A percentile compares a stretch with the other conserved stretches of the same genome.
Conservation (phyloP, 2,888 invertebrate species). For the Agelastica alni region DNA sequence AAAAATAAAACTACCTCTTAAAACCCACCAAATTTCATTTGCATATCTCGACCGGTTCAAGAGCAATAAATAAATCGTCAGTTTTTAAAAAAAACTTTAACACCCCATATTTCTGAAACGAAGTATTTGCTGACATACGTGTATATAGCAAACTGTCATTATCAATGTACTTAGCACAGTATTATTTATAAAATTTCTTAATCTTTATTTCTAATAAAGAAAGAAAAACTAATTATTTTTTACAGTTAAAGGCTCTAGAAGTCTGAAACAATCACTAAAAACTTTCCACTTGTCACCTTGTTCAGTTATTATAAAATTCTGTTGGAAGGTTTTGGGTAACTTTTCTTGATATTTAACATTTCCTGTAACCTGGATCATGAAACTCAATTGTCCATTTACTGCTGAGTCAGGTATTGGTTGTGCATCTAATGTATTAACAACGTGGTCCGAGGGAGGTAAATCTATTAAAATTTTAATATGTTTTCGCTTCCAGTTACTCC, state of each 20-base stretch:
- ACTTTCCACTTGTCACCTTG: slow-evolving; percentile 93
- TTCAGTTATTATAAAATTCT: slow-evolving; percentile 86
- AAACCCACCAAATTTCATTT: no score
- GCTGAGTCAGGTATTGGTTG: slow-evolving; percentile 78
- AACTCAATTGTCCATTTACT: slow-evolving; percentile 77
- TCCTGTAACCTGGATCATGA: slow-evolving; percentile 83
- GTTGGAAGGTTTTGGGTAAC: slow-evolving; percentile 72
- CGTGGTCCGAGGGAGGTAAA: slow-evolving; percentile 80
- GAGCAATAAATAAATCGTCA: no score
- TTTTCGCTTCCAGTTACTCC: slow-evolving; percentile 77
- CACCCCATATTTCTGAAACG: no score
- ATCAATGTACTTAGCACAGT: no score
- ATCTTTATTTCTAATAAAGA: no score
- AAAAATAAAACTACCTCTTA: no score
- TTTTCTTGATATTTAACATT: slow-evolving; percentile 73
- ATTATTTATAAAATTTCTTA: no score
- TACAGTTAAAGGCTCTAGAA: slow-evolving; percentile 64
- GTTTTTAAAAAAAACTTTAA: no score
- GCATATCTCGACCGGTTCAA: no score
- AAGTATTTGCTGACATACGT: no score
- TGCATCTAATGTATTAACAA: slow-evolving; percentile 78
- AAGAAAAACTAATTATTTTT: no score
- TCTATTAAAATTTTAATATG: slow-evolving; percentile 85
- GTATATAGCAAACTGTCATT: no score
- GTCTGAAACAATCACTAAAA: slow-evolving; percentile 83